These are phyloP conservation scores for Drosophila nikananu DNA, from an alignment of 1,140 invertebrate genomes.

Conservation along the genomic window DNA sequence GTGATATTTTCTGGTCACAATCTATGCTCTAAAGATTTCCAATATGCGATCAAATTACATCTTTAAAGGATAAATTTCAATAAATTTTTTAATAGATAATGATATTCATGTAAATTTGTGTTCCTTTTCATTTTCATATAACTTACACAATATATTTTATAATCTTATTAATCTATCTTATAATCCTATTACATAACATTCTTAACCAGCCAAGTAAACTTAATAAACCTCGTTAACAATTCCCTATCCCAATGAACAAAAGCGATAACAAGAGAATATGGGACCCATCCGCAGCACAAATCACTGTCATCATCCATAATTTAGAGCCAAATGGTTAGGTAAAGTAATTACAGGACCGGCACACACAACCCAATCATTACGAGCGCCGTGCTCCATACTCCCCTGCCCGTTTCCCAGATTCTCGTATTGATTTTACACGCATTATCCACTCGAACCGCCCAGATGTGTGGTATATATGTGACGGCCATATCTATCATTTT, in stretches of 20 bases:
- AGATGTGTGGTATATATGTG: constrained; percentile 1
- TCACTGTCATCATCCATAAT: constrained; percentile 40
- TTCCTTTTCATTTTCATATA: neutral
- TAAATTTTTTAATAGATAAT: neutral
- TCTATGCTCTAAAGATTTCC: too few species aligned
- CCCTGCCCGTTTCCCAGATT: neutral
- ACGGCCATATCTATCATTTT: constrained; percentile 47
- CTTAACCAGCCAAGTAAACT: neutral
- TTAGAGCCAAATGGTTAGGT: constrained; percentile 20
- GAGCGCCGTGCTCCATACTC: constrained; percentile 5
- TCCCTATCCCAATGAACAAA: neutral
- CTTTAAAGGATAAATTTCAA: neutral
- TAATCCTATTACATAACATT: neutral
- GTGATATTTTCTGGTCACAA: neutral
- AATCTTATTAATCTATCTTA: too few species aligned
- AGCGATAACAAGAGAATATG: neutral
- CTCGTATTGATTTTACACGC: constrained; percentile 53
- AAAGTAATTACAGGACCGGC: constrained; percentile 31
- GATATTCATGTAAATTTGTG: rapidly evolving
- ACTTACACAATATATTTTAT: too few species aligned
- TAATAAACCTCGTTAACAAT: neutral
- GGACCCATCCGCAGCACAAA: neutral
- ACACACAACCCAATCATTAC: constrained; percentile 31
- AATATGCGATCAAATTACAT: neutral
- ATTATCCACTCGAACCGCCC: constrained; percentile 31